phyloP scores from a whole-genome alignment of 2,888 invertebrate species.

The Euzetes globulus region DNA sequence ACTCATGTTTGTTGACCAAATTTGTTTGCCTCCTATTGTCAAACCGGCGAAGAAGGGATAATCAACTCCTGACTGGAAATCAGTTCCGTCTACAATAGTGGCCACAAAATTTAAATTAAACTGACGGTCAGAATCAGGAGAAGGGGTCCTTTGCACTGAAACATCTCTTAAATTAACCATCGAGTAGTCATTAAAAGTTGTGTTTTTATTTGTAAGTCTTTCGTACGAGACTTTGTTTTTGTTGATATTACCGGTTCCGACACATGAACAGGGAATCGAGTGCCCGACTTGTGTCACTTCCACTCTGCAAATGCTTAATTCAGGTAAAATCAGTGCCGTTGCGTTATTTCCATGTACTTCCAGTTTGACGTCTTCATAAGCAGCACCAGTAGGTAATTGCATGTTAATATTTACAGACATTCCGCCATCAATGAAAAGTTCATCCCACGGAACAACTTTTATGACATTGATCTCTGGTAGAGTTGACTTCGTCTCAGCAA shows the following conservation, averaged over 20 bases:
- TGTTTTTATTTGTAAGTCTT: neutral
- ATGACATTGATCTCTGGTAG: constrained; percentile 37
- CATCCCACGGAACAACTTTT: constrained; percentile 40
- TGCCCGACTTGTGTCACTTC: constrained; percentile 39
- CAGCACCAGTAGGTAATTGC: constrained; percentile 37
- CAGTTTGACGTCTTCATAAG: constrained; percentile 40
- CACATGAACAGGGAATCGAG: constrained; percentile 40
- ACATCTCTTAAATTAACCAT: neutral
- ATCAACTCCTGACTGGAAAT: constrained; percentile 24
- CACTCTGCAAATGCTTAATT: constrained; percentile 40
- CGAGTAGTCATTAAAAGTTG: constrained; percentile 1
- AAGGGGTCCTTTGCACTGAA: neutral
- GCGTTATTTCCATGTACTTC: constrained; percentile 39
- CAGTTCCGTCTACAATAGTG: neutral
- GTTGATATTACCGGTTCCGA: constrained; percentile 39
- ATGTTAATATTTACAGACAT: constrained; percentile 41
- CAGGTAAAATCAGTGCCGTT: constrained; percentile 38
- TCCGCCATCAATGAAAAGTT: constrained; percentile 40
- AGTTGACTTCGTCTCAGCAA: constrained; percentile 22
- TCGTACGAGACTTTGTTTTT: constrained; percentile 38
- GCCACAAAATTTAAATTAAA: constrained; percentile 28
- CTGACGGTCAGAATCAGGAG: neutral
- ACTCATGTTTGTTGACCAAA: constrained; percentile 40
- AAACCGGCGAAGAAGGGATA: constrained; percentile 39
- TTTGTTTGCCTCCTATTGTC: constrained; percentile 35